Conservation (phyloP, 2,888 invertebrate genomes). For the Halictus quadricinctus region DNA sequence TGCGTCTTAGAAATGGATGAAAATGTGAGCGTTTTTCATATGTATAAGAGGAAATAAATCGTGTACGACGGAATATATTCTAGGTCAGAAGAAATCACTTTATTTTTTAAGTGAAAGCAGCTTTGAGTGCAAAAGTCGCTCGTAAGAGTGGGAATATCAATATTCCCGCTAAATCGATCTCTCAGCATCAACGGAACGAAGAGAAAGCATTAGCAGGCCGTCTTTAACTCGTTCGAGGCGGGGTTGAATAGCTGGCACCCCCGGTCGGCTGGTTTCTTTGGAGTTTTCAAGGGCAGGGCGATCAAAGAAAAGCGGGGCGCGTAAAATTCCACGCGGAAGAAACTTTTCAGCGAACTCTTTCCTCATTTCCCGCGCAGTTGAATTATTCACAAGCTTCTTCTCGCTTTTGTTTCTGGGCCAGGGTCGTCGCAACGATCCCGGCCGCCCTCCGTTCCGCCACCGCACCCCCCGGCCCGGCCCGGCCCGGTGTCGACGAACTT, state of each 20-base stretch:
- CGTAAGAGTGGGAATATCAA: too few species aligned
- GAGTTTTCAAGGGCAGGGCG: conserved; percentile 56
- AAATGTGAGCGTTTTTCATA: neutral
- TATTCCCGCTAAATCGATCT: neutral
- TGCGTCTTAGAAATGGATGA: neutral
- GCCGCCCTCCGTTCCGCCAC: conserved; percentile 40
- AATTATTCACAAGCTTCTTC: conserved; percentile 82
- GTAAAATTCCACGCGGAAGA: conserved; percentile 77
- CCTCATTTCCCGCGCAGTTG: conserved; percentile 81
- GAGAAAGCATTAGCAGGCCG: neutral
- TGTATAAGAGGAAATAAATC: neutral
- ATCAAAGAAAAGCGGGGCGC: conserved; percentile 64
- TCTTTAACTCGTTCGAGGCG: conserved; percentile 24
- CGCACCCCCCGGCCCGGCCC: conserved; percentile 17
- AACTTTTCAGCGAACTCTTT: conserved; percentile 81
- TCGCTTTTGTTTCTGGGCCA: conserved; percentile 82
- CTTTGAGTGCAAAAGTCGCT: neutral
- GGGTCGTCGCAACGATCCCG: conserved; percentile 79
- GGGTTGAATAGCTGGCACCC: conserved; percentile 51
- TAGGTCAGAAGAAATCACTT: too few species aligned
- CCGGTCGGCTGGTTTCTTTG: neutral
- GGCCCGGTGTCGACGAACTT: conserved; percentile 66
- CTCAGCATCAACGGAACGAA: neutral
- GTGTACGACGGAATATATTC: neutral
- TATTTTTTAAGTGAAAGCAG: neutral